Evolutionary conservation across 92 coral and sea anemone genomes (phyloP).

Genomic region (Zoanthus sansibaricus): DNA sequence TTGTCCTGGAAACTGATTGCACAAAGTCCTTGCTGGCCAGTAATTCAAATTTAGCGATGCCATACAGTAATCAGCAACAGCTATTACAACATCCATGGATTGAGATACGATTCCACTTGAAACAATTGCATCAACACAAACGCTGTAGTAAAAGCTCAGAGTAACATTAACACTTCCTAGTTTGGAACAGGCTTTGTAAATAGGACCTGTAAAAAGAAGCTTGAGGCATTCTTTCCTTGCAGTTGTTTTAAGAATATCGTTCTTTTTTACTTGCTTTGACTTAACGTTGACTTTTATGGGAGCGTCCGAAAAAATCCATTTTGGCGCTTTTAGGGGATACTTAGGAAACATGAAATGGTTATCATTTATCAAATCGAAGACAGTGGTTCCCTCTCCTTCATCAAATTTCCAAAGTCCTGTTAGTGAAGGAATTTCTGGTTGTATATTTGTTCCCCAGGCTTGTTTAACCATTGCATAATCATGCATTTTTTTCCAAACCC

Average conservation of each 20-base stretch:
- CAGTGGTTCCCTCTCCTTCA: slow-evolving; percentile 64
- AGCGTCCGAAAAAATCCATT: slow-evolving; percentile 71
- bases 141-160: slow-evolving; percentile 54
- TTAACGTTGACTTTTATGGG: slow-evolving; percentile 51
- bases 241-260: slow-evolving; percentile 35
- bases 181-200: slow-evolving; percentile 45
- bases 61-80: slow-evolving; percentile 64
- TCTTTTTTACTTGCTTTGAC: slow-evolving; percentile 48
- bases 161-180: slow-evolving; percentile 52
- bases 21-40: slow-evolving; percentile 70
- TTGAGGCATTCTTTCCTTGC: slow-evolving; percentile 55
- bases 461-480: slow-evolving; percentile 70
- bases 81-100: slow-evolving; percentile 59
- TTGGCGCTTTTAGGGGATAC: slow-evolving; percentile 63
- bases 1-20: slow-evolving; percentile 67
- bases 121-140: slow-evolving; percentile 57
- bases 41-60: slow-evolving; percentile 39
- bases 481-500: slow-evolving; percentile 60
- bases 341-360: slow-evolving; percentile 60
- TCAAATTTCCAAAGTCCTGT: slow-evolving; percentile 71
- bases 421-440: slow-evolving; percentile 51
- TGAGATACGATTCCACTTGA: slow-evolving; percentile 51
- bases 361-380: slow-evolving; percentile 52
- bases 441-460: slow-evolving; percentile 64
- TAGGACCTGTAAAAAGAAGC: slow-evolving; percentile 52